Conservation (phyloP, 64 coral and sea anemone genomes). For the Dendronephthya gigantea region DNA sequence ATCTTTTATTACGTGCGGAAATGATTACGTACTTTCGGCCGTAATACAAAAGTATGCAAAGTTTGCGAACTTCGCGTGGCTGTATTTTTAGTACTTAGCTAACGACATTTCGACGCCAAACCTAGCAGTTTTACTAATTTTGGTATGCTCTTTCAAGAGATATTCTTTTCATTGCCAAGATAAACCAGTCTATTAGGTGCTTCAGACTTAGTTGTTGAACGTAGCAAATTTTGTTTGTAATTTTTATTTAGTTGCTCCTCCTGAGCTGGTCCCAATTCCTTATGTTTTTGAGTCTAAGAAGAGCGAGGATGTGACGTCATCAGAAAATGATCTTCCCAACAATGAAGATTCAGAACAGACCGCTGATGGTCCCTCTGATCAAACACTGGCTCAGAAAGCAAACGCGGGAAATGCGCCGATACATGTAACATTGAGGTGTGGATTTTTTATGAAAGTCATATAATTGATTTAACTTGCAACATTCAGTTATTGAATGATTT, state of each 20-base stretch:
- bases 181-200: too few relatives aligned
- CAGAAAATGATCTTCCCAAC: neutral
- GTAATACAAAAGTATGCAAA: too few relatives aligned
- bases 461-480: too few relatives aligned
- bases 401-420: neutral
- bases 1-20: too few relatives aligned
- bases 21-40: too few relatives aligned
- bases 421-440: neutral
- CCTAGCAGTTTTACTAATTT: too few relatives aligned
- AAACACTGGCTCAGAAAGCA: neutral
- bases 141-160: too few relatives aligned
- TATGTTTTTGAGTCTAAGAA: conserved; percentile 26
- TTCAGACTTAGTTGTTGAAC: neutral
- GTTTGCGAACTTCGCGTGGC: too few relatives aligned
- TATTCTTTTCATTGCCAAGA: neutral
- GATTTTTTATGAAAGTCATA: too few relatives aligned
- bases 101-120: too few relatives aligned
- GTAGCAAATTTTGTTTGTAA: neutral
- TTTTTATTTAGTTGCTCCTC: conserved; percentile 56
- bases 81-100: too few relatives aligned
- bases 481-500: too few relatives aligned
- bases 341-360: neutral
- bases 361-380: neutral
- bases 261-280: conserved; percentile 51
- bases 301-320: neutral